These are phyloP conservation scores for Polymixis flavicincta DNA, from an alignment of 2,888 invertebrate species.

Conservation along the genomic window DNA sequence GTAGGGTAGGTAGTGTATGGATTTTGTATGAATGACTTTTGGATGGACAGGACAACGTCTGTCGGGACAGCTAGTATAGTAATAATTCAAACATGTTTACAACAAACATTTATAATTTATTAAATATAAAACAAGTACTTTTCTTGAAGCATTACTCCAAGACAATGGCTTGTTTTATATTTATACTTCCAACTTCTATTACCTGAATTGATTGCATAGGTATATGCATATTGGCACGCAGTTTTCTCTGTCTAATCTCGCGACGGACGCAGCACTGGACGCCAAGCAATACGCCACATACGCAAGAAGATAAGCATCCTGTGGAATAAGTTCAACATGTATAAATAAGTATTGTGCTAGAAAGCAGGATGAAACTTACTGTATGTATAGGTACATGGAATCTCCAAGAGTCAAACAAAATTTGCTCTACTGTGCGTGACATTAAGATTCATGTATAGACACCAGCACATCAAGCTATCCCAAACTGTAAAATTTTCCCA, in stretches of 20 bases:
- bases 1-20: no score
- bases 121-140: not conserved
- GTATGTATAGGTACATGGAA: not conserved
- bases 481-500: no score
- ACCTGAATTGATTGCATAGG: constrained; percentile 88
- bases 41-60: no score
- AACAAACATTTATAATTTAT: no score
- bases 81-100: no score
- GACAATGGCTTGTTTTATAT: no score
- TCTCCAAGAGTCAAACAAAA: not conserved
- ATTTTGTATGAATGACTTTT: no score
- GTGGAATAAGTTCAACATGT: not conserved
- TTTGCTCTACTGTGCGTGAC: not conserved
- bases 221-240: constrained; percentile 84
- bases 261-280: constrained; percentile 92
- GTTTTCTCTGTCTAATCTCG: constrained; percentile 84
- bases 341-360: not conserved
- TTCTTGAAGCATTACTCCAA: not conserved
- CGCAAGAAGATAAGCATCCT: constrained; percentile 91
- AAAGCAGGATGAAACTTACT: not conserved
- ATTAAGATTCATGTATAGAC: not conserved
- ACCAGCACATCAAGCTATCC: no score
- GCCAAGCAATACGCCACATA: constrained; percentile 91
- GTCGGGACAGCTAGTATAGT: no score
- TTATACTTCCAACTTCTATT: constrained; percentile 18